phyloP scores from a whole-genome alignment of 2,888 invertebrate species.

The Elegia similella region DNA sequence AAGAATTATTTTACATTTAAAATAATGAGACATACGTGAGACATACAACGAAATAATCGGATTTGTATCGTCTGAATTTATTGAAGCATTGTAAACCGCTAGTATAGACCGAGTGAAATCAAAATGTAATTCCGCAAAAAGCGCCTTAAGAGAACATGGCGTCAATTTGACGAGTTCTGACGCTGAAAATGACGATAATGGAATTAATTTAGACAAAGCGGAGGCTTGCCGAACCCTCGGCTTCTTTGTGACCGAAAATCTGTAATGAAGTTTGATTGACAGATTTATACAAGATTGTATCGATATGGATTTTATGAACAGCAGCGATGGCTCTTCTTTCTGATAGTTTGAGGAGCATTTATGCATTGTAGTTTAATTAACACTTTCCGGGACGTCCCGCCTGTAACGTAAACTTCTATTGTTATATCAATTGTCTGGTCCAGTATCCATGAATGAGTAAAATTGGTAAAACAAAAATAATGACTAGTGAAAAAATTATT shows the following conservation, averaged over 20 bases:
- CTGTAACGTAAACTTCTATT: no score
- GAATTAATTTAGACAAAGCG: constrained; percentile 39
- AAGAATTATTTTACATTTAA: no score
- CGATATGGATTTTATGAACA: no score
- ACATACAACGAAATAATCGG: constrained; percentile 14
- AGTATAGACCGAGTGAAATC: constrained; percentile 33
- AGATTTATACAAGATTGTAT: neutral
- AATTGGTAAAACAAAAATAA: no score
- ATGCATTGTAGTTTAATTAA: no score
- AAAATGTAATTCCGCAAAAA: constrained; percentile 54
- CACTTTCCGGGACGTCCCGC: no score
- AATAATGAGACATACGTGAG: neutral
- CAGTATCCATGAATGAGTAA: no score
- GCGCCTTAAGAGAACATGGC: constrained; percentile 35
- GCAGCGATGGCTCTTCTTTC: no score
- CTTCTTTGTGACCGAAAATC: constrained; percentile 11
- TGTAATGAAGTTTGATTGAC: constrained; percentile 8
- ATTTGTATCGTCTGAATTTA: constrained; percentile 41
- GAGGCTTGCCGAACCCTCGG: constrained; percentile 19
- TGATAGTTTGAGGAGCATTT: no score
- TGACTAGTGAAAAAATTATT: no score
- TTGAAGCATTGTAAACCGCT: constrained; percentile 46
- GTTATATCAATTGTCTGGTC: no score
- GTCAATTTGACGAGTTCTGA: constrained; percentile 42
- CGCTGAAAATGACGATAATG: constrained; percentile 36